A percentile compares a stretch with the other conserved stretches of the same genome.
phyloP scores from a whole-genome alignment of 92 coral and sea anemone genomes.

The Zoanthus solanderi region DNA sequence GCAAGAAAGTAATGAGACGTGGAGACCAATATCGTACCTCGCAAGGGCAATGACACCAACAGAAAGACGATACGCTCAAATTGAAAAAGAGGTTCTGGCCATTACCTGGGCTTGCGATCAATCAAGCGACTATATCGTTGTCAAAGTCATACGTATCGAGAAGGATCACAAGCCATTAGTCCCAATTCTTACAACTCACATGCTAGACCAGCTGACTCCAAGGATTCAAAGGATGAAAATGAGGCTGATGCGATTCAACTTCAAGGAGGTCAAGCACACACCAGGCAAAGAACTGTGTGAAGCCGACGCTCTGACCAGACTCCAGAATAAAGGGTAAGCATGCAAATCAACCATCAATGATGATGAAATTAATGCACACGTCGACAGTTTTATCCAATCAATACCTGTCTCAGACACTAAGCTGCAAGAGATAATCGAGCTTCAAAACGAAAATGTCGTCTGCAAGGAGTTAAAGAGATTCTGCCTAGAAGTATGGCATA shows the following conservation, averaged over 20 bases:
- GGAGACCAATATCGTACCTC: neutral
- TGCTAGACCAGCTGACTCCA: neutral
- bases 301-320: slow-evolving; percentile 31
- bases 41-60: neutral
- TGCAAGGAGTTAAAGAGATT: neutral
- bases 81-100: neutral
- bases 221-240: no score
- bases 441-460: no score
- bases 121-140: neutral
- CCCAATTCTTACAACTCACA: slow-evolving; percentile 18
- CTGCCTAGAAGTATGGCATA: no score
- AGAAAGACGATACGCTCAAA: neutral
- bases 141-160: neutral
- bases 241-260: neutral
- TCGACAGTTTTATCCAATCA: neutral
- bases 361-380: slow-evolving; percentile 9
- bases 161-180: neutral
- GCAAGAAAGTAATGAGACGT: neutral
- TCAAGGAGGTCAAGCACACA: slow-evolving; percentile 34
- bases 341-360: slow-evolving; percentile 9
- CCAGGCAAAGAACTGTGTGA: slow-evolving; percentile 2
- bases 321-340: neutral
- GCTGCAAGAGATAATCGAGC: neutral
- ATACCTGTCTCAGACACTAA: slow-evolving; percentile 19
- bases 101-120: neutral